Percentiles rank a stretch among this genome's conserved stretches.
phyloP scores from a whole-genome alignment of 2,113 vertebrate species.

The Athene noctua region DNA sequence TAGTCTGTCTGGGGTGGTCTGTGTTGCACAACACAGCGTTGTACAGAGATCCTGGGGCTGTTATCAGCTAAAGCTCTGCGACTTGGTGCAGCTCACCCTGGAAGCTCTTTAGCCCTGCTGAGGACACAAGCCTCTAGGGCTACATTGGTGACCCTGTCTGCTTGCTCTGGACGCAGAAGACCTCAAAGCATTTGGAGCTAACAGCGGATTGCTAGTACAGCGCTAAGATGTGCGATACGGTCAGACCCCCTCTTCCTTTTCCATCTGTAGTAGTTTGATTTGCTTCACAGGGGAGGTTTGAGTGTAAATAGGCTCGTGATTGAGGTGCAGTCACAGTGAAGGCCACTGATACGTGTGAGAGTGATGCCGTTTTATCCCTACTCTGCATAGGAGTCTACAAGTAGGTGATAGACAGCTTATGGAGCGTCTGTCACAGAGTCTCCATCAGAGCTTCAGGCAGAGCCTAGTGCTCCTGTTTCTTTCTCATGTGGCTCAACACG shows the following conservation, averaged over 20 bases:
- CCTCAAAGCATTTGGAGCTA: neutral
- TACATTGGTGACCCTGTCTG: neutral
- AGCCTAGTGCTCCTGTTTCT: neutral
- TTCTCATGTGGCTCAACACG: neutral
- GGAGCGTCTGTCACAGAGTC: neutral
- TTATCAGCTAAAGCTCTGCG: neutral
- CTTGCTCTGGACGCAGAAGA: neutral
- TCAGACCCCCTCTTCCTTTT: neutral
- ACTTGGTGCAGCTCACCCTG: neutral
- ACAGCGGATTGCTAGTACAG: neutral
- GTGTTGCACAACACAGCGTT: neutral
- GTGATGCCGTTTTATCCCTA: neutral
- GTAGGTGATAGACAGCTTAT: neutral
- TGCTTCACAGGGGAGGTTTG: neutral
- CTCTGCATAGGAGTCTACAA: neutral
- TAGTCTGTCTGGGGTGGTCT: neutral
- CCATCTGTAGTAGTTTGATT: neutral
- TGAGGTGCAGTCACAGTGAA: neutral
- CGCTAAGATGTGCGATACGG: accelerated
- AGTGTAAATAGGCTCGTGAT: neutral
- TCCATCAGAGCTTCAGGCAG: neutral
- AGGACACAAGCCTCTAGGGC: neutral
- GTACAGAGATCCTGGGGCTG: neutral
- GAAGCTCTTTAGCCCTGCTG: neutral
- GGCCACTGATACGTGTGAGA: accelerated